These are phyloP conservation scores for Zeugodacus cucurbitae DNA, from an alignment of 1,140 invertebrate species.

Conservation along the genomic window DNA sequence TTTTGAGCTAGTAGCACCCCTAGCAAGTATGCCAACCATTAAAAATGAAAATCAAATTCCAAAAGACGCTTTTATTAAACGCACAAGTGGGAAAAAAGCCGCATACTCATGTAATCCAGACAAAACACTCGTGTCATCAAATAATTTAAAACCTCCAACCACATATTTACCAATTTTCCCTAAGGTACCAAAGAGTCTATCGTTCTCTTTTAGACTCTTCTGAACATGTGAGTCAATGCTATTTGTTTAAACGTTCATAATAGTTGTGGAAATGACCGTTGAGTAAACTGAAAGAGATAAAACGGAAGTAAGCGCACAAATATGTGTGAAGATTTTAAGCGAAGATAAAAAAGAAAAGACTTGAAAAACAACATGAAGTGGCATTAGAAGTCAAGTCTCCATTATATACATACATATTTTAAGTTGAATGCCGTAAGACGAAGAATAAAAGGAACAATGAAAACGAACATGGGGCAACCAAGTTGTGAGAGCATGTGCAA, in stretches of 20 bases:
- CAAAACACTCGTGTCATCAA: neutral
- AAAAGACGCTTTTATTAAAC: neutral
- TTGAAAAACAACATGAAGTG: neutral
- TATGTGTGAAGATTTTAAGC: neutral
- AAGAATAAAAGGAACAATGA: neutral
- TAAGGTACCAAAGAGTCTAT: neutral
- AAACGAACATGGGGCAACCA: neutral
- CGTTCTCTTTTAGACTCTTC: neutral
- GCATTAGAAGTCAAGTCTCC: too few species aligned
- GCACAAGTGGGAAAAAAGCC: neutral
- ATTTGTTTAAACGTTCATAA: neutral
- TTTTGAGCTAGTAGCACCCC: too few species aligned
- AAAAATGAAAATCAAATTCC: too few species aligned
- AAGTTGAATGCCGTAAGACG: neutral
- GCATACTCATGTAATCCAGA: neutral
- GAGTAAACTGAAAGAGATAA: neutral
- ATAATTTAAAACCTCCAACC: neutral
- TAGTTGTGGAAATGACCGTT: constrained; percentile 21
- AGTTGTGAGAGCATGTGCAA: neutral
- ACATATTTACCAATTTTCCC: neutral
- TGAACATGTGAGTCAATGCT: neutral
- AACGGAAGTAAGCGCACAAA: constrained; percentile 4
- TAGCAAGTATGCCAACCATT: too few species aligned
- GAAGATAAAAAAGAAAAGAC: neutral
- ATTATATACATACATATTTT: too few species aligned